A percentile compares a stretch with the other conserved stretches of the same genome.
Evolutionary conservation across 2,113 vertebrate genomes (phyloP).

Genomic region (Elanus axillaris): DNA sequence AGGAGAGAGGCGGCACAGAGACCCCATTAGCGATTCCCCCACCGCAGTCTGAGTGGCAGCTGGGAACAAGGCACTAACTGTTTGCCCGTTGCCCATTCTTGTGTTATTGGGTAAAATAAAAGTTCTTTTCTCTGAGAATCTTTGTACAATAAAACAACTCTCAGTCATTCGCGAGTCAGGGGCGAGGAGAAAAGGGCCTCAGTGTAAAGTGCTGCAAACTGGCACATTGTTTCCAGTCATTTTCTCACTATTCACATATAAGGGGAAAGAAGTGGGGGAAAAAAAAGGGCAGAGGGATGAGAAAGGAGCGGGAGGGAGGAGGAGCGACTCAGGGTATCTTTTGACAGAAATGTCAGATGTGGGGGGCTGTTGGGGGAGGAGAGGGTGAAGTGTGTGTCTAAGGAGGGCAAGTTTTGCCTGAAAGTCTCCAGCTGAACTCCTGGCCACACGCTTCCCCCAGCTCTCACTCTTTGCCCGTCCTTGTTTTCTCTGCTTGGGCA

Average conservation of each 20-base stretch:
- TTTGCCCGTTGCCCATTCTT: constrained; percentile 74
- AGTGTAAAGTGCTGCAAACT: constrained; percentile 66
- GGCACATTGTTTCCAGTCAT: constrained; percentile 62
- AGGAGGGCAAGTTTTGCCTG: not conserved
- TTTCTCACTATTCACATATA: constrained; percentile 69
- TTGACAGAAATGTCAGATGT: constrained; percentile 47
- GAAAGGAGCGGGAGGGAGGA: constrained; percentile 20
- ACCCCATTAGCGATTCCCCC: constrained; percentile 15
- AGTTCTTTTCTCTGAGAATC: constrained; percentile 74
- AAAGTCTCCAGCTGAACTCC: not conserved
- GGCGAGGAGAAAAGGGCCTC: constrained; percentile 57
- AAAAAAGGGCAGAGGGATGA: not conserved
- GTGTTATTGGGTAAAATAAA: constrained; percentile 77
- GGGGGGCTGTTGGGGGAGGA: not conserved
- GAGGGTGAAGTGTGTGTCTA: not conserved
- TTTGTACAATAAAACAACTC: constrained; percentile 68
- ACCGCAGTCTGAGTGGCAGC: constrained; percentile 72
- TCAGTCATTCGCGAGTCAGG: constrained; percentile 63
- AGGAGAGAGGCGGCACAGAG: not conserved
- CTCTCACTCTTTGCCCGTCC: not conserved
- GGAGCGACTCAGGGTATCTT: constrained; percentile 3
- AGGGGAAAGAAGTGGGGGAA: not conserved
- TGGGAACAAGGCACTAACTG: constrained; percentile 82
- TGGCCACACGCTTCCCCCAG: not conserved
- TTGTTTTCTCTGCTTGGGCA: not conserved